A percentile compares a stretch with the other conserved stretches of the same genome.
These are phyloP conservation scores for Ploceus nigricollis DNA, from an alignment of 2,113 vertebrate species.

Conservation along the genomic window DNA sequence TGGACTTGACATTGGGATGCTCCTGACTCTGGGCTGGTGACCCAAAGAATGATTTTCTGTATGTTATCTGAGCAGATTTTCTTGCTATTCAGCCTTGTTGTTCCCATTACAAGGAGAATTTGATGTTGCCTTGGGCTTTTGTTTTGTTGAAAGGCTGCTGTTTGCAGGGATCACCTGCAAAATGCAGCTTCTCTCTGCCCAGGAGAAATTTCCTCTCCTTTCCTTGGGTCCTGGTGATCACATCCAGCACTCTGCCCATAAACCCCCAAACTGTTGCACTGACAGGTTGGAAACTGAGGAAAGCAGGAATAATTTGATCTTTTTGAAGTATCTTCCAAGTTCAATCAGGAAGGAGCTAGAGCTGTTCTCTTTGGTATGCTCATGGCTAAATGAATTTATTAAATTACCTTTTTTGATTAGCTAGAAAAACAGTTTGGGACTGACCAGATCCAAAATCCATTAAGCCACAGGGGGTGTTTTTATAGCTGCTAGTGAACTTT, in stretches of 20 bases:
- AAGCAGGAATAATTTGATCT: not conserved
- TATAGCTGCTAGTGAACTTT: not conserved
- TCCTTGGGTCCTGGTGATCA: not conserved
- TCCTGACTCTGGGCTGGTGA: not conserved
- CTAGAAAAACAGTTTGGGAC: not conserved
- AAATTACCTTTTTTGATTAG: not conserved
- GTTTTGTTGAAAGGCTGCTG: not conserved
- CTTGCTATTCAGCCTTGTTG: not conserved
- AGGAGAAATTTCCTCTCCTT: not conserved
- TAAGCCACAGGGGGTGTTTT: not conserved
- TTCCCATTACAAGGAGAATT: not conserved
- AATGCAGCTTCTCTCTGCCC: not conserved
- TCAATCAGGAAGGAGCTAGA: not conserved
- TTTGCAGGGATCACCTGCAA: not conserved
- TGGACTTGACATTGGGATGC: not conserved
- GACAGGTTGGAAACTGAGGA: not conserved
- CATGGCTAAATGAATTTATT: not conserved
- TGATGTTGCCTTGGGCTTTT: rapidly evolving
- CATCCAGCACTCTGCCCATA: not conserved
- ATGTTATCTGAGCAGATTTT: not conserved
- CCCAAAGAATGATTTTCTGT: not conserved
- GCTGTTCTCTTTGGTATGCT: not conserved
- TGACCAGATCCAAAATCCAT: not conserved
- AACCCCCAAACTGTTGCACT: not conserved
- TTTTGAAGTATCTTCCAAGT: not conserved